Evolutionary conservation across 2,888 invertebrate species (phyloP).

Genomic region (Tenthredo amoena): DNA sequence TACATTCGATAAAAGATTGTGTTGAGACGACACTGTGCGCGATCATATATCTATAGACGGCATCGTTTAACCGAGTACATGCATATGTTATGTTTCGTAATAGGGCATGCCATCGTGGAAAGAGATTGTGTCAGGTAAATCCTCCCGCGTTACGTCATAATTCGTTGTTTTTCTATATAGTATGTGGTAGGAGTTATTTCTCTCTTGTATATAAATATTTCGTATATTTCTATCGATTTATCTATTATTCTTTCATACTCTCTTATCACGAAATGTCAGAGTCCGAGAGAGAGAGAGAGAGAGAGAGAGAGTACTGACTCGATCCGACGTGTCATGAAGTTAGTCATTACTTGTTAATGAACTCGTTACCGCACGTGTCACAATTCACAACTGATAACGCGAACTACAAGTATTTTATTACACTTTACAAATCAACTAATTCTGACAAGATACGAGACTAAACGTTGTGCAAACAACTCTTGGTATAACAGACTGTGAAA

Average conservation of each 20-base stretch:
- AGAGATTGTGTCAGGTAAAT: constrained; percentile 17
- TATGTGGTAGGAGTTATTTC: neutral
- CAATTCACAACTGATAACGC: neutral
- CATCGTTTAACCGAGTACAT: neutral
- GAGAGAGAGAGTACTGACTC: neutral
- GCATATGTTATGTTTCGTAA: neutral
- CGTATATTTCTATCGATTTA: neutral
- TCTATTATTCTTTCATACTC: neutral
- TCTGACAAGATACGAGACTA: neutral
- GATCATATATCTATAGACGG: neutral
- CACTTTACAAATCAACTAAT: neutral
- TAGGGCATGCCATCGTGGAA: neutral
- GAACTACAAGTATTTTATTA: neutral
- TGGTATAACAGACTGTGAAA: neutral
- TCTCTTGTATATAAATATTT: neutral
- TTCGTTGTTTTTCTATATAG: neutral
- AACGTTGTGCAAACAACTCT: neutral
- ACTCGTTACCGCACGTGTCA: constrained; percentile 14
- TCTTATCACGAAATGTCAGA: constrained; percentile 4
- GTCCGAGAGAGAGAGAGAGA: neutral
- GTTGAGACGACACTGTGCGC: neutral
- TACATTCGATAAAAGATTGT: neutral
- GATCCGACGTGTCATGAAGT: neutral
- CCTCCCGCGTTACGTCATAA: neutral
- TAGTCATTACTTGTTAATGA: constrained; percentile 24